Conservation (phyloP, 1,140 invertebrate species). For the Wasmannia auropunctata region DNA sequence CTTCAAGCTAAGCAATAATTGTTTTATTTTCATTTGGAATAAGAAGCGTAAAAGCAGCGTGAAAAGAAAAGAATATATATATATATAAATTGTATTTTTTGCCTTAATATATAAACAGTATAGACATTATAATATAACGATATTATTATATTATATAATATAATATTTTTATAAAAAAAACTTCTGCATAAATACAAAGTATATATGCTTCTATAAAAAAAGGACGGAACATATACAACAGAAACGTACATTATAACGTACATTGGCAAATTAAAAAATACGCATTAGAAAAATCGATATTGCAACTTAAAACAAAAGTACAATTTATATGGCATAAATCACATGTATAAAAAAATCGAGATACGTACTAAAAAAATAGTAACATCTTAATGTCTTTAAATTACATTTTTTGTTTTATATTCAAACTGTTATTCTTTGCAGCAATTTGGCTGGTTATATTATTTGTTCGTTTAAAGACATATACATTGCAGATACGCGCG, state of each 20-base stretch:
- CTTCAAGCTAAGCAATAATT: not conserved
- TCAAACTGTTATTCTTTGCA: not conserved
- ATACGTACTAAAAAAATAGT: not conserved
- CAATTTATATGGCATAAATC: not conserved
- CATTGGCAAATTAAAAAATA: slow-evolving; percentile 1
- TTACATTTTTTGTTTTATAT: slow-evolving; percentile 2
- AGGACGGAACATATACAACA: not conserved
- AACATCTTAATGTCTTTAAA: not conserved
- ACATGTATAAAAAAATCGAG: not conserved
- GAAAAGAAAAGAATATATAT: not conserved
- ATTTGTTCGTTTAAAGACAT: not conserved
- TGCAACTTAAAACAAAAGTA: slow-evolving; percentile 7
- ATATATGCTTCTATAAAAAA: slow-evolving; percentile 13
- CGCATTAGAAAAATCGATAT: not conserved
- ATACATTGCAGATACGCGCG: not conserved
- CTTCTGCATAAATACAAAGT: slow-evolving; percentile 13
- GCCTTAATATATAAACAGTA: not conserved
- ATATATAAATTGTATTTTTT: slow-evolving; percentile 39
- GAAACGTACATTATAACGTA: not conserved
- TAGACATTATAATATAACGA: slow-evolving; percentile 27
- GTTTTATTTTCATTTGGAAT: not conserved
- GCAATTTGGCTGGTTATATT: slow-evolving; percentile 23
- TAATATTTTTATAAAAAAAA: slow-evolving; percentile 1
- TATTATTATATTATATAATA: not conserved
- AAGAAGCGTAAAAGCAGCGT: not conserved